Evolutionary conservation across 2,888 invertebrate genomes (phyloP), one percentile per base, ranked within the genome.

Genomic region (Pandemis corylana): DNA sequence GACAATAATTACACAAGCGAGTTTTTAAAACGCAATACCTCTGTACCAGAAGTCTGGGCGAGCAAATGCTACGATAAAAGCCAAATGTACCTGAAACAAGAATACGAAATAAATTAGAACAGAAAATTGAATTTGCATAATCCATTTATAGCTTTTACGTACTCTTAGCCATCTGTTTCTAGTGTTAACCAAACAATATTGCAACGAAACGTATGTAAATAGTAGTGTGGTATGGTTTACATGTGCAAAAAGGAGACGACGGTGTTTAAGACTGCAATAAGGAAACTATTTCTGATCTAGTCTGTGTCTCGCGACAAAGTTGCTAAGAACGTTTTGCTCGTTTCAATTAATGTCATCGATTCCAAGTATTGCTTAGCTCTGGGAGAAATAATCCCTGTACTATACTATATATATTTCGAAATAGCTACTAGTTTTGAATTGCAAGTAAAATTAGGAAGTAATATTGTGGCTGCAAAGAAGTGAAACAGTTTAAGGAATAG

Each of bases 201-300:
- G 49, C 36, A 73, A 73, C 46, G 15, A 64, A 13, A 20, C 36
- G 28, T 36, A 36, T 36, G 28, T 36, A 36, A 36, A 70, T 53
- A 62, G 53, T 62, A 41, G 42, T 51, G 15, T 42, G 12, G 15
- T 70, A 70, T 53, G 15, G 65, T 74, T 51, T 20, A 62, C 74
- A 62, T 46, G 53, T 70, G 74, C 59, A 44, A 62, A 62, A 46
- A 49, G 51, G 42, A 59, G 20, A 46, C 44, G 13, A 61, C 71
- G 68, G 71, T 78, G 78, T 80, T 78, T 80, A 76, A 78, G 76
- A 77, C 76, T 62, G 79, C 74, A 78, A 80, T 78, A 78, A 81
- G 80, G 78, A 76, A 77, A 76, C 77, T 76, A 76, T 63, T 68
- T 49, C 41, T 68, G 68, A 66, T 65, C 61, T 42, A 61, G 69